A percentile compares a stretch with the other conserved stretches of the same genome.
Evolutionary conservation across 2,113 vertebrate species (phyloP).

Genomic region (Perognathus longimembris): DNA sequence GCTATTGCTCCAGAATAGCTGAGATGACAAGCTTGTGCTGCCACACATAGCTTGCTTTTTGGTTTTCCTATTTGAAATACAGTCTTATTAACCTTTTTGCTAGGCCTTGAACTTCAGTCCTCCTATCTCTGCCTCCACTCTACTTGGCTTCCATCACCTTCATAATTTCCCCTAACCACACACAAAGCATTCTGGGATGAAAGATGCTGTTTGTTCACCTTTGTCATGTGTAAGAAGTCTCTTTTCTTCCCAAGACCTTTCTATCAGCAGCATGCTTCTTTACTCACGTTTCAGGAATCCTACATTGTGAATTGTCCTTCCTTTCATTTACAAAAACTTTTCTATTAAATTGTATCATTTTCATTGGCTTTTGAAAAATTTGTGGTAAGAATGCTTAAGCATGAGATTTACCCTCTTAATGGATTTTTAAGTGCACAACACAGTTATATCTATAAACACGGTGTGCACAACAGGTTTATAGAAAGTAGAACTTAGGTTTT

Average conservation of each 20-base stretch:
- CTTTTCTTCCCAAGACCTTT: background rate
- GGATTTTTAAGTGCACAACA: background rate
- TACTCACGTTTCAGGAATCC: background rate
- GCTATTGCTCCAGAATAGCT: no score
- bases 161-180: background rate
- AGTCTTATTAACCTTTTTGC: no score
- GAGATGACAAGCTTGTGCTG: no score
- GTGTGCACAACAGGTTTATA: background rate
- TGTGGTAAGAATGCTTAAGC: background rate
- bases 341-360: slow-evolving; percentile 3
- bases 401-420: background rate
- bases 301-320: background rate
- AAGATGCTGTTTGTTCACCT: background rate
- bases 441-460: background rate
- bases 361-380: background rate
- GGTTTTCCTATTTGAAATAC: no score
- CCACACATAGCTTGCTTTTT: background rate
- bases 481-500: background rate
- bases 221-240: background rate
- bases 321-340: background rate
- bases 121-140: no score
- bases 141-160: background rate
- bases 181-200: background rate
- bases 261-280: no score
- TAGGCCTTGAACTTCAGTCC: no score